Evolutionary conservation across 2,888 invertebrate genomes (phyloP).

Genomic region (Drosophila nr. perissopoda): DNA sequence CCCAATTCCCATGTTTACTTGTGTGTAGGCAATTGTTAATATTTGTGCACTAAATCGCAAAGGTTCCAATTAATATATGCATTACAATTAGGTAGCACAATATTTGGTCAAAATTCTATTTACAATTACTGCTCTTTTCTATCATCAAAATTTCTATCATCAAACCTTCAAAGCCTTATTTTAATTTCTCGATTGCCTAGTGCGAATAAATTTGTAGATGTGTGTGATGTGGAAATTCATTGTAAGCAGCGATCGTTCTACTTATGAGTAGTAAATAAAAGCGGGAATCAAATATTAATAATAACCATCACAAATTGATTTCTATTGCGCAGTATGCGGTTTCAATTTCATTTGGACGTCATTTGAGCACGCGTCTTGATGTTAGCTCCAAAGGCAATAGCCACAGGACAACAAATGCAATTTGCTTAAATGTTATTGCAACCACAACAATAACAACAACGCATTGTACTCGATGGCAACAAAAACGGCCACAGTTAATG

Average conservation of each 20-base stretch:
- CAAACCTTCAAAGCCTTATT: not conserved
- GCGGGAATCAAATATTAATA: not conserved
- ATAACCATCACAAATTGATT: not conserved
- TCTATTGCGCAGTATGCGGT: constrained; percentile 14
- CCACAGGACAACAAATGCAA: constrained; percentile 63
- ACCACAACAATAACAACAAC: constrained; percentile 45
- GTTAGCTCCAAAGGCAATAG: constrained; percentile 16
- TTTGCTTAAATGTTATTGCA: constrained; percentile 57
- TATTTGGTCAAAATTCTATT: not conserved
- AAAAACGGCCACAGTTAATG: constrained; percentile 72
- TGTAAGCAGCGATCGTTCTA: not conserved
- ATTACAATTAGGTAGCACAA: not conserved
- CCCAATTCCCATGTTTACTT: not conserved
- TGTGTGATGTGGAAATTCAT: not conserved
- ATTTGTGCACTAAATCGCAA: not conserved
- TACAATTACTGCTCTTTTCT: not conserved
- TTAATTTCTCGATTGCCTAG: not conserved
- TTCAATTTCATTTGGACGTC: constrained; percentile 11
- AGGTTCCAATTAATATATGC: not conserved
- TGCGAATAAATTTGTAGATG: not conserved
- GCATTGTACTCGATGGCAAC: constrained; percentile 42
- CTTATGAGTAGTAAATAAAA: not conserved
- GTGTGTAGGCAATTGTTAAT: not conserved
- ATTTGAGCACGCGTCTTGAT: constrained; percentile 29
- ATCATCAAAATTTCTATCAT: not conserved